Evolutionary conservation across 1,140 invertebrate genomes (phyloP).

Genomic region (Varroa destructor): DNA sequence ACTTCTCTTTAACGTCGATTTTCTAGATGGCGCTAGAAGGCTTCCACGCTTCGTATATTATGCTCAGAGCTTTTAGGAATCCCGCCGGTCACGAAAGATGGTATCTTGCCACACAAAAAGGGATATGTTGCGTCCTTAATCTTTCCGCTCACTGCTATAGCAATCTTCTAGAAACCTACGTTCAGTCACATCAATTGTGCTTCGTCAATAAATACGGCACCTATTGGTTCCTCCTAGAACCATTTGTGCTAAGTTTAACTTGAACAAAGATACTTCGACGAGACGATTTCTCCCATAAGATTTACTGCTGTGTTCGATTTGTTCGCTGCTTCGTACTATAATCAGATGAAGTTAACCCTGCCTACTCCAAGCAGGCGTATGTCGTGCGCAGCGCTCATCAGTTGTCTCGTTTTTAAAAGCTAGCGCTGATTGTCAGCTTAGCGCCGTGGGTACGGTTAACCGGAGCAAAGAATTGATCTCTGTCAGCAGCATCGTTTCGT

Average conservation of each 20-base stretch:
- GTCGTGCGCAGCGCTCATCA: neutral
- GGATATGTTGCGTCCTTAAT: neutral
- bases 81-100: neutral
- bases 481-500: too few relatives aligned
- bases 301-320: neutral
- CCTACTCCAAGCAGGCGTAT: neutral
- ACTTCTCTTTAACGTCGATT: neutral
- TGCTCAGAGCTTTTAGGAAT: neutral
- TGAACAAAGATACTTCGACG: neutral
- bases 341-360: neutral
- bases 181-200: constrained; percentile 6
- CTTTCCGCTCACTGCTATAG: neutral
- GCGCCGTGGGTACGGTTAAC: neutral
- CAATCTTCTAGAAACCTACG: neutral
- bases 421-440: neutral
- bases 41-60: constrained; percentile 3
- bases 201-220: neutral
- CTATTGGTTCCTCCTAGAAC: constrained; percentile 2
- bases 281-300: neutral
- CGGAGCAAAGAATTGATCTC: neutral
- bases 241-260: neutral
- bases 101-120: neutral
- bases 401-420: neutral
- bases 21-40: neutral
- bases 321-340: neutral